Evolutionary conservation across 2,113 vertebrate species (phyloP), one percentile per base, ranked within the genome.

Genomic region (Macroglossus sobrinus): DNA sequence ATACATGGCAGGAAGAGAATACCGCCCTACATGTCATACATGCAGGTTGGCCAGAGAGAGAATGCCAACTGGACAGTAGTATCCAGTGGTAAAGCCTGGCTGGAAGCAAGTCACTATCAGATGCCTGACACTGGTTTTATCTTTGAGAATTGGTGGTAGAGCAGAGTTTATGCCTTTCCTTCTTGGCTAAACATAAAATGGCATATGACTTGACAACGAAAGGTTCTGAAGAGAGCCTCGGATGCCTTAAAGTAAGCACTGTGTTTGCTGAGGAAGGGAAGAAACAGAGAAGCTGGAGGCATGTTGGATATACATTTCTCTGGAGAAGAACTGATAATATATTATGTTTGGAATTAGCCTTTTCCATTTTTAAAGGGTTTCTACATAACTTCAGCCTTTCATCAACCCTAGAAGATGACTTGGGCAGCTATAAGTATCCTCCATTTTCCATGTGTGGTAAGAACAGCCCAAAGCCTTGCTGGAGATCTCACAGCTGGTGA

Each of bases 101-200:
- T 40, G 9, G 1, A 64, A 38, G 21, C 33, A 89, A 33, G n/a
- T 38, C 7, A 2, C 22, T 15, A 76, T 16, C 35, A 75, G 38
- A 28, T 33, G 4, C 28, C 63, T 21, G 12, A 38, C 11, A 24
- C 10, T 3, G 3, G 24, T 43, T 53, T 59, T 38, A 66, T 50
- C 86, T 63, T 43, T 75, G n/a, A 30, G 22, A 80, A 72, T 38
- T 15, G 2, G 14, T 55, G 33, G 40, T n/a, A 86, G 3, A 94
- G 15, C 40, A 19, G 5, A 14, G 14, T 38, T 47, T 6, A 14
- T 40, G 21, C 16, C 84, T 92, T 91, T 12, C 35, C 22, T 57
- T 38, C 38, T 91, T 43, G 63, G 15, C 87, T 89, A 53, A 93
- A 61, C 79, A 85, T 38, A 64, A 88, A 89, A 69, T 26, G 53